Base-by-base conservation (phyloP, 2,888 invertebrate species). In the Dyspetes luteomarginatus region DNA sequence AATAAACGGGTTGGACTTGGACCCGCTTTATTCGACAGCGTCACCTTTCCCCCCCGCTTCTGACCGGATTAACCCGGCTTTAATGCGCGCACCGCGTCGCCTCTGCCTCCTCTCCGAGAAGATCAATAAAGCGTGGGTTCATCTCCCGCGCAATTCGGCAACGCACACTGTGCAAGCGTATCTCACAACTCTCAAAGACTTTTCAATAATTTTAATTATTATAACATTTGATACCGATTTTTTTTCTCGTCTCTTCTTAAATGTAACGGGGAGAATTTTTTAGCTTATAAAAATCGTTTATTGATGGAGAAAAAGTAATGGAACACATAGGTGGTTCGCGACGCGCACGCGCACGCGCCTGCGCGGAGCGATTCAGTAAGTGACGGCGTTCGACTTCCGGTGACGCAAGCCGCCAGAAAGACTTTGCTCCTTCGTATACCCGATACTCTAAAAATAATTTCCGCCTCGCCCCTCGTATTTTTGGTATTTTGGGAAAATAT, bases 101-200 rank as follows among this genome's bases (percentile, higher is more conserved):
- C n/a, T n/a, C n/a, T n/a, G n/a, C n/a, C n/a, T n/a, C n/a, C n/a
- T 52, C 30, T 67, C 30, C 68, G 45, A 73, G 81, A 81, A 88
- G 87, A 87, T 86, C 86, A 86, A 89, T 89, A 88, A 83, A 84
- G 83, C 85, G 82, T 84, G 84, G 78, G 76, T 69, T 79, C 78
- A 68, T 84, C 83, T 85, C 84, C 83, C 85, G 85, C 85, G 85
- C 79, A 75, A 76, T 83, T 82, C 73, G 30, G 45, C 67, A 72
- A 82, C 72, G 71, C 78, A 81, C 45, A 52, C 24, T 58, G n/a
- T 30, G 30, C 15, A 43, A 41, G 17, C 4, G 43, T 56, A 50
- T 5, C 0, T 15, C 45, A 4, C n/a, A 55, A 12, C 36, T 30
- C 45, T n/a, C 4, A 19, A 26, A 30, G 2, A 26, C 19, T n/a